Base-by-base conservation (phyloP, 1,140 invertebrate genomes). In the Mizuhopecten yessoensis region DNA sequence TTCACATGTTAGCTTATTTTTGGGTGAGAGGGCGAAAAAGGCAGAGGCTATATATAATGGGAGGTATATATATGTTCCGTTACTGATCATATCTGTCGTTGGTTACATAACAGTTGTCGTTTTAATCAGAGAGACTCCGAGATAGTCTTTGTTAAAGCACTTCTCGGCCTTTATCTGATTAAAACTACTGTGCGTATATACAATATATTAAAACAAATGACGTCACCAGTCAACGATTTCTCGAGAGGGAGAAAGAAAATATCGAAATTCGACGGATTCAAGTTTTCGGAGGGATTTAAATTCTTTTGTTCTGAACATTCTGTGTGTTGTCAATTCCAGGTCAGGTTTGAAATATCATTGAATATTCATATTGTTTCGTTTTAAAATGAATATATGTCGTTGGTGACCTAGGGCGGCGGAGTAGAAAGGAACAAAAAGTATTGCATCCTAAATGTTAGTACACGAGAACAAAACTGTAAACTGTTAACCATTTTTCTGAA, bases 41-140 rank as follows among this genome's bases (percentile, higher is more conserved):
- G n/a, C 57, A 75, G 57, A n/a, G 17, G 9, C n/a, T n/a, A 75
- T 29, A 75, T 75, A 29, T 75, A n/a, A 75, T 17, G 57, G 57
- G 57, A n/a, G 57, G 57, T 75, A 29, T 5, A 75, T 75, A 29
- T 75, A n/a, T n/a, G 36, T 7, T 29, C n/a, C 23, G 0, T 17
- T 29, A 13, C 17, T 75, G 57, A 75, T 75, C 57, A n/a, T 75
- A 75, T 75, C 57, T 29, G 29, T 29, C n/a, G 23, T 75, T 75
- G 45, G 57, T 75, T 75, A 75, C 57, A 75, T 75, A 75, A 75
- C 57, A 75, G 57, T 75, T 75, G 57, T 75, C 10, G 9, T 75
- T 75, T 2, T 75, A 75, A 75, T 75, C 57, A 75, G 57, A n/a
- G 57, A 75, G 57, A 75, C 29, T 75, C 57, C 57, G 23, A 29